A percentile compares a stretch with the other conserved stretches of the same genome.
phyloP scores from a whole-genome alignment of 1,140 invertebrate species.

The Diabrotica virgifera region DNA sequence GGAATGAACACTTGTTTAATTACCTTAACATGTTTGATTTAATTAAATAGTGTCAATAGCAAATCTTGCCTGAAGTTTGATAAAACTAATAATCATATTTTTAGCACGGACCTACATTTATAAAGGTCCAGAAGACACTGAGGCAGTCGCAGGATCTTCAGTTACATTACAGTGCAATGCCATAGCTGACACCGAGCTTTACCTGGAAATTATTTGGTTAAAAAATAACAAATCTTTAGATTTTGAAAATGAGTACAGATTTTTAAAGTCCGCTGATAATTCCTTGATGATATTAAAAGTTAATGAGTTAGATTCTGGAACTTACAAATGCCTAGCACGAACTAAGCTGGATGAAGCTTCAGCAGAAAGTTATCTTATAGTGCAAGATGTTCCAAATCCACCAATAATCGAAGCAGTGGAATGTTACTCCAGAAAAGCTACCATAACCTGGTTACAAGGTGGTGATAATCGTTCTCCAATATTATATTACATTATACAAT shows the following conservation, averaged over 20 bases:
- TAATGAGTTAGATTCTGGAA: conserved; percentile 89
- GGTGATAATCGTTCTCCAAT: conserved; percentile 95
- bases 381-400: conserved; percentile 91
- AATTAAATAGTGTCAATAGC: background rate
- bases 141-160: conserved; percentile 81
- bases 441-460: conserved; percentile 80
- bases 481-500: conserved; percentile 86
- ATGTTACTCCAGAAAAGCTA: conserved; percentile 70
- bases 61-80: background rate
- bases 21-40: background rate
- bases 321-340: conserved; percentile 92
- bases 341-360: conserved; percentile 84
- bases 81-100: conserved; percentile 20
- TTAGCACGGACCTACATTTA: conserved; percentile 79
- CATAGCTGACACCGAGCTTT: conserved; percentile 75
- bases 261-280: conserved; percentile 80
- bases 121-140: conserved; percentile 83
- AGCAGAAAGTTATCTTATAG: conserved; percentile 83
- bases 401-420: conserved; percentile 61
- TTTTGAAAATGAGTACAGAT: conserved; percentile 80
- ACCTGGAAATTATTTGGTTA: conserved; percentile 83
- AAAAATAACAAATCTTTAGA: conserved; percentile 83
- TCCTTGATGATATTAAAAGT: conserved; percentile 93
- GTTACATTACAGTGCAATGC: conserved; percentile 94
- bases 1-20: no score